Conservation (phyloP, 2,797 vertebrate genomes). For the Scolopax bukidnonensis region DNA sequence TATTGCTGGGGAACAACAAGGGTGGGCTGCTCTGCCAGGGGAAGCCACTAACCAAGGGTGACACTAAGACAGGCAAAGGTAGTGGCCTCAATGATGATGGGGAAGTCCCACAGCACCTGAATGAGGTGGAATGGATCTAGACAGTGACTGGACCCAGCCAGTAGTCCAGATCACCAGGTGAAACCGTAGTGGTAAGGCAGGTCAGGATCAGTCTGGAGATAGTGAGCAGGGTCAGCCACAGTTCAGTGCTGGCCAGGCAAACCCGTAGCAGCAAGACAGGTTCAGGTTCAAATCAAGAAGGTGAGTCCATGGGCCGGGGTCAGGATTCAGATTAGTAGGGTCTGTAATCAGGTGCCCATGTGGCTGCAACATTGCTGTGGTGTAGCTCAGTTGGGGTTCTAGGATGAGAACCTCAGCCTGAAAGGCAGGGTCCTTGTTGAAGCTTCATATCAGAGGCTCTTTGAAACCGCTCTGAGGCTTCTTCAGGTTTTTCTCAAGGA, state of each 20-base stretch:
- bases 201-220: background rate
- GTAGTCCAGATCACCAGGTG: background rate
- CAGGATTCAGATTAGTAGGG: background rate
- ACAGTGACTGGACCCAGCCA: background rate
- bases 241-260: background rate
- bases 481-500: background rate
- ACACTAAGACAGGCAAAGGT: background rate
- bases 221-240: background rate
- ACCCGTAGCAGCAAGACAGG: background rate
- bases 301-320: background rate
- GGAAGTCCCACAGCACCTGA: background rate
- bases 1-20: background rate
- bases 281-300: background rate
- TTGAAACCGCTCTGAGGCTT: background rate
- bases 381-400: background rate
- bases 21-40: background rate
- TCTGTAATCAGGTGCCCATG: fast-evolving
- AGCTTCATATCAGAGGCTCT: background rate
- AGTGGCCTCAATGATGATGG: background rate
- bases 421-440: background rate
- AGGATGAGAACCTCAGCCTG: background rate
- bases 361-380: background rate
- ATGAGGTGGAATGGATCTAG: background rate
- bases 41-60: background rate
- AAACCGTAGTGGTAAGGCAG: background rate